phyloP scores from a whole-genome alignment of 2,888 invertebrate species.

The Melieria picta region DNA sequence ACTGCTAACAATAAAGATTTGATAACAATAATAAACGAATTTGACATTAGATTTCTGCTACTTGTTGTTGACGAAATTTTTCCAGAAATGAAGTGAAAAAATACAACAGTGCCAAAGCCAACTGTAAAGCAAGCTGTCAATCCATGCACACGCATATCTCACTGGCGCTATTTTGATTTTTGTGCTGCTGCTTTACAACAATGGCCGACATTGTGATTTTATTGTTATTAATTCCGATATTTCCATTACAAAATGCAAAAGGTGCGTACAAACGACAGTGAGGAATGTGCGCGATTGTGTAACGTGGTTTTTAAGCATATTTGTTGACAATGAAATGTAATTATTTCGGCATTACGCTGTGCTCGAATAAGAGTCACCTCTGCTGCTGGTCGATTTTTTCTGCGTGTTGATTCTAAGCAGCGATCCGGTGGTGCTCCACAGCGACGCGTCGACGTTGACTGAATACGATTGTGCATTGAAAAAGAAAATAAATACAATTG shows the following conservation, averaged over 20 bases:
- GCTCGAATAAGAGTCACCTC: too few species aligned
- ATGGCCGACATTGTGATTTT: constrained; percentile 40
- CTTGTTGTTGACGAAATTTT: background rate
- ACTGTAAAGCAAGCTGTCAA: background rate
- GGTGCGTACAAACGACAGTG: constrained; percentile 21
- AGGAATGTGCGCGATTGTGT: background rate
- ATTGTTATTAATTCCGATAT: constrained; percentile 39
- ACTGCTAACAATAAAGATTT: too few species aligned
- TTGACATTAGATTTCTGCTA: background rate
- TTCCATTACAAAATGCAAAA: constrained; percentile 35
- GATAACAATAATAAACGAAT: background rate
- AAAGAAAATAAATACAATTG: constrained; percentile 7
- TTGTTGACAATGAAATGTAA: background rate
- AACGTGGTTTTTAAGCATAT: background rate
- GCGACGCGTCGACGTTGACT: background rate
- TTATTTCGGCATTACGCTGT: background rate
- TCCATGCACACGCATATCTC: constrained; percentile 31
- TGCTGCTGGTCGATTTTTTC: background rate
- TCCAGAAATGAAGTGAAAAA: background rate
- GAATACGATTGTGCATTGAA: constrained; percentile 16
- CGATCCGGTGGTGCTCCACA: background rate
- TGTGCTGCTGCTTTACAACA: constrained; percentile 33
- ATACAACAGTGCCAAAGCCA: constrained; percentile 20
- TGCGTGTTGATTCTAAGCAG: background rate
- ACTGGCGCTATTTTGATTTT: constrained; percentile 40